These are phyloP conservation scores for Periophthalmodon schlosseri DNA, from an alignment of 2,113 vertebrate species.

Conservation along the genomic window DNA sequence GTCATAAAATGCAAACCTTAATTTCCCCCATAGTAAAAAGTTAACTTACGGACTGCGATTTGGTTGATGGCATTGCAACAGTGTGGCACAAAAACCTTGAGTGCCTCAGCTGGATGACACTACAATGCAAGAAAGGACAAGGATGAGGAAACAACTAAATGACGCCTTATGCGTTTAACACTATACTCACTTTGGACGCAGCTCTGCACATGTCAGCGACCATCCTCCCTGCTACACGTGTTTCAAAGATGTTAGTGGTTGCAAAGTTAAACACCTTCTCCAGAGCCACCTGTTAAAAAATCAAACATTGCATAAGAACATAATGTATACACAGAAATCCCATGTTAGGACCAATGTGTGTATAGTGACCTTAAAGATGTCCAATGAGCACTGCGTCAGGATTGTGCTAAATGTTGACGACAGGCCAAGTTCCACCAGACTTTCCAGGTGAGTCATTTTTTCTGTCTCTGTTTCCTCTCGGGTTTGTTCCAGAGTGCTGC, in stretches of 20 bases:
- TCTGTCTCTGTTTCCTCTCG: conserved; percentile 97
- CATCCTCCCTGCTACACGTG: conserved; percentile 95
- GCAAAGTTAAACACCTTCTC: conserved; percentile 98
- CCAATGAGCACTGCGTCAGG: conserved; percentile 95
- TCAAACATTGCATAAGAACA: neutral
- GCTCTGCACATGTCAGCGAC: conserved; percentile 98
- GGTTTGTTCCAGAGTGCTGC: conserved; percentile 96
- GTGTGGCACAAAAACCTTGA: conserved; percentile 95
- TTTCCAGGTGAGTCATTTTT: conserved; percentile 98
- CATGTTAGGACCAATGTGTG: neutral
- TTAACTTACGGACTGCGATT: conserved; percentile 91
- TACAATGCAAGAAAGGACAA: conserved; percentile 64
- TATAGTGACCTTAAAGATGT: conserved; percentile 90
- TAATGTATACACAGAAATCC: neutral
- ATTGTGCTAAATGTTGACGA: conserved; percentile 99
- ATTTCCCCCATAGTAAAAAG: conserved; percentile 8
- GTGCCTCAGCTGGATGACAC: conserved; percentile 92
- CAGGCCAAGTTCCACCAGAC: conserved; percentile 93
- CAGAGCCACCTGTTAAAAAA: conserved; percentile 85
- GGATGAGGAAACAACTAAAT: neutral
- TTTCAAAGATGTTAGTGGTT: conserved; percentile 97
- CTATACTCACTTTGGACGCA: conserved; percentile 85
- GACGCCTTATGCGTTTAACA: neutral
- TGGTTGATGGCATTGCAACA: conserved; percentile 92
- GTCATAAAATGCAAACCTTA: neutral